phyloP scores from a whole-genome alignment of 2,797 vertebrate genomes.

The Enteromius afrohamiltoni region DNA sequence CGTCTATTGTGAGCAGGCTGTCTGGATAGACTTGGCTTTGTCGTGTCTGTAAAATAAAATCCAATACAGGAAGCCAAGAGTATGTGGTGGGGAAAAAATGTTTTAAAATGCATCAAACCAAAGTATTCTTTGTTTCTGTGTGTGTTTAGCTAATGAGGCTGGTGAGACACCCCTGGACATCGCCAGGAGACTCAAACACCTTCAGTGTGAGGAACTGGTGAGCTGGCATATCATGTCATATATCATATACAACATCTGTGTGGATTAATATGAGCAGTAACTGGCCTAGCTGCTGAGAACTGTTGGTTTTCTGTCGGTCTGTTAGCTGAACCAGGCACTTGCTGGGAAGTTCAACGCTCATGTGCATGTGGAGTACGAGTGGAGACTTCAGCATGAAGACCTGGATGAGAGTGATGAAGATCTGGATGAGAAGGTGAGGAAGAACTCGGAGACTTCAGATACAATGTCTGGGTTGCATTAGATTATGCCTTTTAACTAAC shows the following conservation, averaged over 20 bases:
- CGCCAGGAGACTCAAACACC: conserved; percentile 90
- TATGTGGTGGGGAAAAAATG: background rate
- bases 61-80: background rate
- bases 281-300: background rate
- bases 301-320: conserved; percentile 4
- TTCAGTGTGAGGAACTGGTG: conserved; percentile 97
- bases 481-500: background rate
- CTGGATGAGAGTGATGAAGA: conserved; percentile 98
- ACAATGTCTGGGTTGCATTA: background rate
- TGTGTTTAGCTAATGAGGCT: conserved; percentile 88
- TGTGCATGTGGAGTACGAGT: conserved; percentile 98
- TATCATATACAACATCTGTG: background rate
- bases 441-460: background rate
- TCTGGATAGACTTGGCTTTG: conserved; percentile 26
- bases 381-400: conserved; percentile 94
- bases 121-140: background rate
- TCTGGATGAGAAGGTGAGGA: conserved; percentile 88
- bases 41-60: background rate
- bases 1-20: conserved; percentile 32
- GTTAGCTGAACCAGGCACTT: conserved; percentile 91
- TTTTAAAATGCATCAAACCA: background rate
- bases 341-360: conserved; percentile 95
- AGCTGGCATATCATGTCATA: conserved; percentile 62
- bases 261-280: background rate
- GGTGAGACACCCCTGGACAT: conserved; percentile 97